Conservation (phyloP, 2,888 invertebrate species). For the Drosophila cyrtoloma region DNA sequence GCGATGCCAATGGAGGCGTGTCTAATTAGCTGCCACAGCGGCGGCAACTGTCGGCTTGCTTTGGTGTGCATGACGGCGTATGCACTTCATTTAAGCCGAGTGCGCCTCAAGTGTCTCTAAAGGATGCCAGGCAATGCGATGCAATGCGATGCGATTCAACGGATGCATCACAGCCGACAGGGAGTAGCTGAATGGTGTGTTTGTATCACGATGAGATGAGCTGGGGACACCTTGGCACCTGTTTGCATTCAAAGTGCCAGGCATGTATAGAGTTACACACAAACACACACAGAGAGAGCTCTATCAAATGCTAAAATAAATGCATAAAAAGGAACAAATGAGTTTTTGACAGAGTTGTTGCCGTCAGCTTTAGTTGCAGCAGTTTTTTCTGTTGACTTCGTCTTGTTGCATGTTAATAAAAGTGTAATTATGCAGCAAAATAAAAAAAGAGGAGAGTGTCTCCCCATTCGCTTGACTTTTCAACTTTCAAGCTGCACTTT, state of each 20-base stretch:
- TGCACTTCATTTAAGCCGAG: conserved; percentile 79
- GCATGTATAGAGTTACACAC: conserved; percentile 44
- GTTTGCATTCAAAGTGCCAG: conserved; percentile 70
- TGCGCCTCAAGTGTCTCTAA: conserved; percentile 75
- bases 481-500: conserved; percentile 18
- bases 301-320: conserved; percentile 12
- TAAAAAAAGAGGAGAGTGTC: not conserved
- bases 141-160: conserved; percentile 23
- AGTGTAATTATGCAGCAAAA: conserved; percentile 67
- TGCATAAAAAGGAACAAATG: conserved; percentile 19
- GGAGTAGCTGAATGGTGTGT: conserved; percentile 7
- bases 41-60: conserved; percentile 61
- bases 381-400: conserved; percentile 60
- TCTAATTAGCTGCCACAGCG: conserved; percentile 68
- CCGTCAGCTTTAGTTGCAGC: conserved; percentile 33
- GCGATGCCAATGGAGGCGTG: conserved; percentile 68
- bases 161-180: conserved; percentile 33
- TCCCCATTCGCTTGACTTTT: conserved; percentile 37
- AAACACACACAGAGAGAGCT: conserved; percentile 6
- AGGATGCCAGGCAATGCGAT: conserved; percentile 54
- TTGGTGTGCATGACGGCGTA: conserved; percentile 76
- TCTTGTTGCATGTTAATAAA: conserved; percentile 69
- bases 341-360: conserved; percentile 28
- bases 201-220: not conserved
- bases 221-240: conserved; percentile 51